Evolutionary conservation across 2,797 vertebrate species (phyloP).

Genomic region (Sciurus vulgaris): DNA sequence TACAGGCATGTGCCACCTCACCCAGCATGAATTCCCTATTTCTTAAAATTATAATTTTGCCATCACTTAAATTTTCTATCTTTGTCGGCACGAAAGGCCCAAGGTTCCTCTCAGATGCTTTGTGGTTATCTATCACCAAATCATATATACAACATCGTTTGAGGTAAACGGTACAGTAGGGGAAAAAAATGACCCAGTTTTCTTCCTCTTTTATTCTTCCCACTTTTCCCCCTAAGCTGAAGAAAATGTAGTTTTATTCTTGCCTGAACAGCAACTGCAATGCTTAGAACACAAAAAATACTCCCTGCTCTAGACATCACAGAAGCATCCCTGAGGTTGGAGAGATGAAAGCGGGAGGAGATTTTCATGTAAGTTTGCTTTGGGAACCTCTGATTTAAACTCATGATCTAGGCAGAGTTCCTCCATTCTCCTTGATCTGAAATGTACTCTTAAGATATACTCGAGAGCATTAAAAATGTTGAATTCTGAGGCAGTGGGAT

Average conservation of each 20-base stretch:
- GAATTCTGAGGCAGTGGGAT: neutral
- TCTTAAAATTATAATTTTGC: conserved; percentile 41
- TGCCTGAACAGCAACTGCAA: neutral
- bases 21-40: neutral
- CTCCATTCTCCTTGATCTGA: neutral
- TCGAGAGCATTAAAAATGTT: conserved; percentile 21
- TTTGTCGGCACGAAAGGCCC: neutral
- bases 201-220: neutral
- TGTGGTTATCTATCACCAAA: neutral
- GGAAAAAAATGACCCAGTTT: neutral
- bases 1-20: no score
- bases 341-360: neutral
- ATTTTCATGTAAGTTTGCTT: neutral
- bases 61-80: conserved; percentile 45
- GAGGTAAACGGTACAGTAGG: neutral
- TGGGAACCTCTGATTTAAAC: neutral
- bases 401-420: neutral
- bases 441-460: conserved; percentile 2
- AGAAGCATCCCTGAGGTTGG: neutral
- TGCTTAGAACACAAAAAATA: neutral
- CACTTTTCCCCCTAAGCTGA: neutral
- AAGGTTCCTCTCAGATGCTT: neutral
- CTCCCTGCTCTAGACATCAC: neutral
- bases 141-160: neutral
- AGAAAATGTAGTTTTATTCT: neutral